Conservation (phyloP, 1,140 invertebrate species). For the Drosophila burlai region DNA sequence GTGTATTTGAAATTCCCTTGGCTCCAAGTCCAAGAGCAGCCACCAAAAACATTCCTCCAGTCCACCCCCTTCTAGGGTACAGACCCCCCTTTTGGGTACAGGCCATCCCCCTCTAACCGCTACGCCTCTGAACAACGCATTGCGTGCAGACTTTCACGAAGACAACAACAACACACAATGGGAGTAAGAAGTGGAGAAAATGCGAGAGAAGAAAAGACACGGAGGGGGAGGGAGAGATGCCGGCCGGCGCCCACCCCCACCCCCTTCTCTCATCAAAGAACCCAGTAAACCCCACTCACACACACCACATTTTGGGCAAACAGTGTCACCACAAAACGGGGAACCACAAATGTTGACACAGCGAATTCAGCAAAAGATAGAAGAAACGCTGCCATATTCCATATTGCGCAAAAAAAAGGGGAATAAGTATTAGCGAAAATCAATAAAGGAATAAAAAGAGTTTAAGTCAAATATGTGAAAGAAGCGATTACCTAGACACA, state of each 20-base stretch:
- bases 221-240: slow-evolving; percentile 4
- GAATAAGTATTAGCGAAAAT: slow-evolving; percentile 6
- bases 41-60: slow-evolving; percentile 4
- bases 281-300: neutral
- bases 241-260: slow-evolving; percentile 19
- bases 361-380: slow-evolving; percentile 54
- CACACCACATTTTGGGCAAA: slow-evolving; percentile 32
- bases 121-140: slow-evolving; percentile 26
- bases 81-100: neutral
- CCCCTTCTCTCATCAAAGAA: neutral
- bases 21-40: slow-evolving; percentile 12
- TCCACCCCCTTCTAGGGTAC: neutral
- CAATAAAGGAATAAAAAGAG: slow-evolving; percentile 9
- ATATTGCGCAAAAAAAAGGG: slow-evolving; percentile 12
- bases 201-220: neutral
- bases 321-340: slow-evolving; percentile 49
- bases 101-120: neutral
- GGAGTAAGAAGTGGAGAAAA: slow-evolving; percentile 13
- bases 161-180: slow-evolving; percentile 28
- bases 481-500: neutral
- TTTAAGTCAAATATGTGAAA: neutral
- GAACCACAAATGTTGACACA: slow-evolving; percentile 55
- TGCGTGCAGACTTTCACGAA: slow-evolving; percentile 71
- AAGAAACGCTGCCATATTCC: slow-evolving; percentile 7
- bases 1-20: neutral